These are phyloP conservation scores for Neotoxoptera formosana DNA, from an alignment of 1,140 invertebrate species.

Conservation along the genomic window DNA sequence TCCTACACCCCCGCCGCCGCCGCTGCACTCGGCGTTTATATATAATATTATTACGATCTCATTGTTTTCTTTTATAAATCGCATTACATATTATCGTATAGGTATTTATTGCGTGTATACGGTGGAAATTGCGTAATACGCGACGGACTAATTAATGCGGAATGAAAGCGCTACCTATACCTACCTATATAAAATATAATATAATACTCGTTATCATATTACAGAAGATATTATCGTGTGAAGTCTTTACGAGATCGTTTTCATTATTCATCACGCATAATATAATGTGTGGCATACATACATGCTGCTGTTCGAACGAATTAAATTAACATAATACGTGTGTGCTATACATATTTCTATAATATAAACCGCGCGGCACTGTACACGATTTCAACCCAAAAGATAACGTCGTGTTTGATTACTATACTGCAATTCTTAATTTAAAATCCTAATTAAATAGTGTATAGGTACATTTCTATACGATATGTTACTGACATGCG, in stretches of 20 bases:
- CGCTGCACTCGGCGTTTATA: background rate
- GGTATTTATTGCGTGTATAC: background rate
- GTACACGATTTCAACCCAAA: background rate
- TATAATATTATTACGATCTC: background rate
- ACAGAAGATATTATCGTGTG: constrained; percentile 27
- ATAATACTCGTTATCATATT: background rate
- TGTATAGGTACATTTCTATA: background rate
- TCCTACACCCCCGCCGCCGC: background rate
- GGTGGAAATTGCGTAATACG: background rate
- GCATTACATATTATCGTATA: background rate
- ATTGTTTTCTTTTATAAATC: background rate
- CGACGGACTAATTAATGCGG: background rate
- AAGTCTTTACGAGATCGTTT: background rate
- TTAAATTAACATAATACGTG: background rate
- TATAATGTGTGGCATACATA: background rate
- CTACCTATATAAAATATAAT: too few relatives aligned
- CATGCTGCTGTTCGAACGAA: background rate
- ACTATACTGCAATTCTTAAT: background rate
- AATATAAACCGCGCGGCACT: too few relatives aligned
- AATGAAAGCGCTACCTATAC: background rate
- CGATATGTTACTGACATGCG: background rate
- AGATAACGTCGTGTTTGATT: background rate
- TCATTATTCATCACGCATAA: background rate
- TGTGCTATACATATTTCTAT: background rate
- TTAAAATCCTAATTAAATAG: background rate